Base-by-base conservation (phyloP, 37 sponge, comb jelly and placozoan species). In the Theonella swinhoei region DNA sequence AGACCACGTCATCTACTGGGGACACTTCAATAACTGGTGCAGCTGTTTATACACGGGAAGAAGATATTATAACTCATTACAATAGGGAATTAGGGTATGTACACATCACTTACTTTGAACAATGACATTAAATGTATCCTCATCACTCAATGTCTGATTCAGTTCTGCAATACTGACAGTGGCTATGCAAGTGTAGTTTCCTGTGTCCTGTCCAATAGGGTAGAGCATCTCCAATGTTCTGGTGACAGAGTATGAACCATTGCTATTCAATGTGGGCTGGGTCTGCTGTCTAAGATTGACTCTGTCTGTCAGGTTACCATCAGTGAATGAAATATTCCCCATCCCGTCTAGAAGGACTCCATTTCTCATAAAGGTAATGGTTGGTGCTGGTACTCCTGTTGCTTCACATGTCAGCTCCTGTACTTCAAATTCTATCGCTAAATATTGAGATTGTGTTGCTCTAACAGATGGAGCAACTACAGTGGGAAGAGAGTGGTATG, bases 11-110 rank as follows among this genome's bases (percentile, higher is more conserved):
- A 38, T 81, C 72, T 31, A 22, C 54, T 29, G 93, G 93, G 8
- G 86, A 31, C 4, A 25, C 37, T 19, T 40, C 42, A 24, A 92
- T 92, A 20, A 39, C 62, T 28, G 89, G 88, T 39, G 76, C 42
- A 75, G 85, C 93, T 92, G 77, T 17, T n/a, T n/a, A 78, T 26
- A 23, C 19, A 42, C 1, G 62, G 11, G 20, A 29, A 82, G 22
- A 74, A 67, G 32, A 25, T n/a, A n/a, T n/a, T n/a, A n/a, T 8
- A 66, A 3, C 3, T 3, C 68, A 66, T 66, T 36, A 14, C n/a
- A n/a, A 68, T 68, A 72, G 8, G 37, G 7, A 72, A 24, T 11
- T 11, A 38, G 73, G 5, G n/a, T 58, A 74, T 41, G 28, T 75
- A 20, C 3, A 26, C 30, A 74, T n/a, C 23, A 2, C 76, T 75